Percentiles rank a stretch among this genome's conserved stretches.
Evolutionary conservation across 2,113 vertebrate species (phyloP).

Genomic region (Phalacrocorax pelagicus): DNA sequence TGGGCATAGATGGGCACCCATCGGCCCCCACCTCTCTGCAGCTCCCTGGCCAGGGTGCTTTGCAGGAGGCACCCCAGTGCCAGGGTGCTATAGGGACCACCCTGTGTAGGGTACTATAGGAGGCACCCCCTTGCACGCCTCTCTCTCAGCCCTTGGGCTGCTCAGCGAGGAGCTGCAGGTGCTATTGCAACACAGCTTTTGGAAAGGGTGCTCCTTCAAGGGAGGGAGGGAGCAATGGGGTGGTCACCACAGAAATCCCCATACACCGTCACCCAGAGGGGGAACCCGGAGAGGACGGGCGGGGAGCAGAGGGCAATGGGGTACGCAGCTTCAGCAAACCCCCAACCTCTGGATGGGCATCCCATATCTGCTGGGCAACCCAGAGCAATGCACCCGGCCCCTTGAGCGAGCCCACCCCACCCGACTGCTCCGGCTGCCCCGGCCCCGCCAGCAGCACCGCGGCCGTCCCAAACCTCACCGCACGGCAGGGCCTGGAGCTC

Average conservation of each 20-base stretch:
- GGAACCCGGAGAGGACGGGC: no score
- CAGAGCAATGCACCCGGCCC: accelerated
- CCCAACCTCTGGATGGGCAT: background rate
- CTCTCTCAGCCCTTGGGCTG: background rate
- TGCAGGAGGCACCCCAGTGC: background rate
- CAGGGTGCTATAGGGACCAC: background rate
- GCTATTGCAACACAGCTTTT: background rate
- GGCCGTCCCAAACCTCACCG: background rate
- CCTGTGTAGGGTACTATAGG: background rate
- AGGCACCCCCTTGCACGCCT: background rate
- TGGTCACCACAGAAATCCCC: background rate
- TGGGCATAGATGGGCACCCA: accelerated
- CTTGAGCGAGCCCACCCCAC: background rate
- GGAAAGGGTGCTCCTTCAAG: background rate
- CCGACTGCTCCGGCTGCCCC: background rate
- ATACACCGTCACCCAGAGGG: no score
- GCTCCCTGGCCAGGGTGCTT: background rate
- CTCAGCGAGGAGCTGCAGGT: background rate
- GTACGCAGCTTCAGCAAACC: background rate
- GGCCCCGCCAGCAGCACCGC: background rate
- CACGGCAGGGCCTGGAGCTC: background rate
- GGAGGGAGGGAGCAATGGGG: background rate
- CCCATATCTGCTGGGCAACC: background rate
- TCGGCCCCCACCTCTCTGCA: background rate
- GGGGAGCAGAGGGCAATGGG: background rate